A percentile compares a stretch with the other conserved stretches of the same genome.
Evolutionary conservation across 1,140 invertebrate genomes (phyloP).

Genomic region (Temnothorax curvispinosus): DNA sequence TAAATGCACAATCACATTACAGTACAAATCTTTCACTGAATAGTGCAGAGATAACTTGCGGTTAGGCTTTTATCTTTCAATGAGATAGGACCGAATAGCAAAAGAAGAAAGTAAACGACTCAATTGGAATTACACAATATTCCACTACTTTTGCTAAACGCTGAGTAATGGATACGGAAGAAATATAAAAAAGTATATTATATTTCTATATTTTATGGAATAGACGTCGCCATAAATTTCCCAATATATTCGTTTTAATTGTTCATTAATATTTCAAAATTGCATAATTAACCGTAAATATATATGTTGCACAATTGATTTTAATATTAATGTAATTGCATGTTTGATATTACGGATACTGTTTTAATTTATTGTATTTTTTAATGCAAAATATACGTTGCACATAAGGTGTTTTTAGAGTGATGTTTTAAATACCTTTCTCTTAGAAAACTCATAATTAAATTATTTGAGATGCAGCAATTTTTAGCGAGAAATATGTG

Average conservation of each 20-base stretch:
- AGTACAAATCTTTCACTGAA: background rate
- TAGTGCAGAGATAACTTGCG: background rate
- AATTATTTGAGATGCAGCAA: background rate
- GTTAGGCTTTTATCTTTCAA: background rate
- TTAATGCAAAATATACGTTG: background rate
- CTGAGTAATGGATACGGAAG: conserved; percentile 68
- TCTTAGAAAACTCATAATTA: conserved; percentile 15
- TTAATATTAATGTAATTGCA: background rate
- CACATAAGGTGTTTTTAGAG: background rate
- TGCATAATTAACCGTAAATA: background rate
- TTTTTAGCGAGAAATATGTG: background rate
- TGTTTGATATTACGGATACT: background rate
- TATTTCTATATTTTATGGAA: background rate
- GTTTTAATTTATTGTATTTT: background rate
- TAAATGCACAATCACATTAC: background rate
- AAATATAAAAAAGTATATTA: conserved; percentile 16
- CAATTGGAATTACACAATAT: conserved; percentile 23
- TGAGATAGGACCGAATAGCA: background rate
- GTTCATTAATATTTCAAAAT: background rate
- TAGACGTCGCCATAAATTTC: background rate
- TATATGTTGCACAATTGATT: conserved; percentile 10
- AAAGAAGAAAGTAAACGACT: conserved; percentile 22
- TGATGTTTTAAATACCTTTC: background rate
- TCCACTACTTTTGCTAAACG: conserved; percentile 50
- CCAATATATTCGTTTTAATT: background rate